Base-by-base conservation (phyloP, 2,113 vertebrate species). In the Columbina picui region DNA sequence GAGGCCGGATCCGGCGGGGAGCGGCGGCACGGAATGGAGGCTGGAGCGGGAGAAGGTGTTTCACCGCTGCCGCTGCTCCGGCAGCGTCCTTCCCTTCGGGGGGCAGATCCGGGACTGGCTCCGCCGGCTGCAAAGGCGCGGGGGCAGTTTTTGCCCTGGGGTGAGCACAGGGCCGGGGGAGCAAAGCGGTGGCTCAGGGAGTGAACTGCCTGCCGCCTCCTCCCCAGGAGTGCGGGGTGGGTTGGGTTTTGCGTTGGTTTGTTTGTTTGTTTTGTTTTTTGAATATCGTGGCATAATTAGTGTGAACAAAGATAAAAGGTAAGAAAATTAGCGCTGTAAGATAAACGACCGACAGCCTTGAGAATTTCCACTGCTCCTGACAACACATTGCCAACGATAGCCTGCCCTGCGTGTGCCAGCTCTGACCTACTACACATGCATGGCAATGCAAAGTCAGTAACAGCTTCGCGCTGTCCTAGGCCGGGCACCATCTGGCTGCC, bases 11-110 rank as follows among this genome's bases (percentile, higher is more conserved):
- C 4, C 14, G 5, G 20, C 15, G 10, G 0, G 15, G 23, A 11
- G 63, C 45, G 7, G 34, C 3, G 16, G 25, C 25, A 20, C 3
- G 9, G 47, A 11, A 29, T 19, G 43, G n/a, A 9, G 14, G 22
- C 15, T 3, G 56, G 26, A 41, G 47, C 20, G 0, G 38, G 30
- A 1, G 64, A 34, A 18, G 15, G 71, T 2, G 38, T 8, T 45
- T 39, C n/a, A 3, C 14, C 52, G 0, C 32, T 22, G 1, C 8
- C 50, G 27, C 12, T 2, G 67, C 50, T n/a, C 8, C 50, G 16
- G 39, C 76, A 9, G 41, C 9, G 18, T 5, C 64, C 29, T 23
- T 18, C 30, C 36, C 9, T 8, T 27, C 21, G 9, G 50, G 30
- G 6, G 60, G 22, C 22, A 8, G 50, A 0, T 3, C n/a, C 3